A percentile compares a stretch with the other conserved stretches of the same genome.
Evolutionary conservation across 2,888 invertebrate species (phyloP).

Genomic region (Cistogaster globosa): DNA sequence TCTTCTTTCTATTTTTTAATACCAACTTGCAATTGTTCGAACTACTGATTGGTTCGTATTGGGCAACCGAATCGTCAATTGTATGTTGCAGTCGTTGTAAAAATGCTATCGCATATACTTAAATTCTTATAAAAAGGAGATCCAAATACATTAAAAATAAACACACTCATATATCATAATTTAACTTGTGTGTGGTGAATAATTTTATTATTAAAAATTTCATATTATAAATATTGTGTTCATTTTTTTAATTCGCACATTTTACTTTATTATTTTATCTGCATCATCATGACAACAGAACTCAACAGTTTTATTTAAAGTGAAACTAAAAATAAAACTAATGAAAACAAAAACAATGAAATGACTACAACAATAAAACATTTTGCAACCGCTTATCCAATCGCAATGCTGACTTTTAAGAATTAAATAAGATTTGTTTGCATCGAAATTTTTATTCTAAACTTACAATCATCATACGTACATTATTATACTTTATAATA

Average conservation of each 20-base stretch:
- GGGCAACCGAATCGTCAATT: too few species aligned
- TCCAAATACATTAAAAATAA: conserved; percentile 4
- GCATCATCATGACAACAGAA: conserved; percentile 39
- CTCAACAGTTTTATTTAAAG: neutral
- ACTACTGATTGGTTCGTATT: too few species aligned
- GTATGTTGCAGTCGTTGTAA: neutral
- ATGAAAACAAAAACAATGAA: conserved; percentile 2
- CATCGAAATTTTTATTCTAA: conserved; percentile 5
- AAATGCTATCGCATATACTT: neutral
- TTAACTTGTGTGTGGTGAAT: neutral
- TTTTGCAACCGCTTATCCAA: conserved; percentile 11
- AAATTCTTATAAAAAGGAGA: neutral
- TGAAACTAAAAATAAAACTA: conserved; percentile 18
- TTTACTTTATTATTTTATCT: conserved; percentile 48
- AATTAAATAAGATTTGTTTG: neutral
- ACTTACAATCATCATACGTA: neutral
- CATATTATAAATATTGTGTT: conserved; percentile 12
- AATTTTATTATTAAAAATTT: conserved; percentile 25
- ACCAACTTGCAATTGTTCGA: too few species aligned
- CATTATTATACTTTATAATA: too few species aligned
- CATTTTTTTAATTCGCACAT: conserved; percentile 28
- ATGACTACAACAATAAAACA: neutral
- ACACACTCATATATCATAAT: conserved; percentile 7
- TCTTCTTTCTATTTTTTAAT: too few species aligned
- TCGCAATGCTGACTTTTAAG: neutral